Percentiles rank a stretch among this genome's conserved stretches.
Conservation (phyloP, 2,888 invertebrate genomes). For the Mythimna albipuncta region DNA sequence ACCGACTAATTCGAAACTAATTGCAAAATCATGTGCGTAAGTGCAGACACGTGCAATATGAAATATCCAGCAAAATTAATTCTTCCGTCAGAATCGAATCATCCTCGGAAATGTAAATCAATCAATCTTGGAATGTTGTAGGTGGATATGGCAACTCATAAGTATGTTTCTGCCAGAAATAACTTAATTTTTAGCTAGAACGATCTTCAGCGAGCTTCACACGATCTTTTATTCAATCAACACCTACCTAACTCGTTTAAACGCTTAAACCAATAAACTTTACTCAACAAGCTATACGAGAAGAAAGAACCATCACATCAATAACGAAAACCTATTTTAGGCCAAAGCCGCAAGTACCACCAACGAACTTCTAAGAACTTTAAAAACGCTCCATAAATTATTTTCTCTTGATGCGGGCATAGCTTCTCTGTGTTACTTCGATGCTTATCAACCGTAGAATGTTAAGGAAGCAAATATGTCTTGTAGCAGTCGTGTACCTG, state of each 20-base stretch:
- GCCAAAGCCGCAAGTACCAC: constrained; percentile 39
- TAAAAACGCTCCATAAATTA: constrained; percentile 52
- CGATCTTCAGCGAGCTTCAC: background rate
- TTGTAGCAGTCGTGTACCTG: background rate
- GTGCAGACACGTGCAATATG: background rate
- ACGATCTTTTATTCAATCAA: background rate
- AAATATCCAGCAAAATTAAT: background rate
- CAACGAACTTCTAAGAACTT: constrained; percentile 53
- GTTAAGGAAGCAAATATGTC: constrained; percentile 11
- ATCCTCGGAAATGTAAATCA: background rate
- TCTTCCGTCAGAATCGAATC: background rate
- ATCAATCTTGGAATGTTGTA: background rate
- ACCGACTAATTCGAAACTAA: background rate
- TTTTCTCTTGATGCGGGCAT: constrained; percentile 27
- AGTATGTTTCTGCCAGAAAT: background rate
- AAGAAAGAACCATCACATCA: constrained; percentile 17
- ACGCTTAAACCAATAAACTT: background rate
- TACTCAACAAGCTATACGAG: background rate
- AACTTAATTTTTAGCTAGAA: background rate
- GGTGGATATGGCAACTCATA: background rate
- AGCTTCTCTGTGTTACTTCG: constrained; percentile 27
- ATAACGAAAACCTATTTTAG: constrained; percentile 38
- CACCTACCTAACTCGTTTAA: background rate
- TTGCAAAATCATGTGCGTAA: background rate
- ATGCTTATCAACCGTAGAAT: constrained; percentile 50